Base-by-base conservation (phyloP, 2,797 vertebrate genomes). In the Trematomus bernacchii region DNA sequence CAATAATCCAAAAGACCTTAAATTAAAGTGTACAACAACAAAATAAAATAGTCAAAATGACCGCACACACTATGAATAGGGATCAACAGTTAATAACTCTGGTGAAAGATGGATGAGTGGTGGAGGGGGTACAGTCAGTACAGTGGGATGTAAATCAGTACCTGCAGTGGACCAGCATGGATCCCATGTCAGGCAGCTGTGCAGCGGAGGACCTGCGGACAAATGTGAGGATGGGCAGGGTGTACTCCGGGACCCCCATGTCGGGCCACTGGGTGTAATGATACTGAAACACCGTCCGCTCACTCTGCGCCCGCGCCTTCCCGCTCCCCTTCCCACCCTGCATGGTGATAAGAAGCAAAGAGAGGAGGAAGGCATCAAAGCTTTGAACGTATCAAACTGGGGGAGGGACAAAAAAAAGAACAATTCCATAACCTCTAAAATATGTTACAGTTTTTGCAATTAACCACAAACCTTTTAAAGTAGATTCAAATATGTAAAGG, bases 181-280 rank as follows among this genome's bases (percentile, higher is more conserved):
- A 97, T 33, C 97, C 97, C 96, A 95, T 97, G 48, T 97, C 96
- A 0, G 87, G 80, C 0, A 71, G 94, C 69, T 96, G 96, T 73
- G 95, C 95, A 0, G 96, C 95, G 0, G 97, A 97, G 57, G 97
- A 99, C 87, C 96, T 96, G 85, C 95, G 94, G 51, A 99, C 96
- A 2, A 98, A 99, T 19, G 97, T 98, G 67, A 99, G 95, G 71
- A 98, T 96, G 0, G 97, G 97, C 79, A 99, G 94, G 0, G 96
- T 96, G 1, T 98, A 98, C 90, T 98, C 97, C 0, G 97, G 97
- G 48, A 97, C 97, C 0, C 0, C 97, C 97, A 99, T 98, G 91
- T 98, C 97, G 0, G 97, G 97, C 97, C 97, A 98, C 91, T 98
- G 97, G 0, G 97, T 98, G 89, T 98, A 98, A 85, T 99, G 97